Percentiles rank a stretch among this genome's conserved stretches.
Conservation (phyloP, 2,797 vertebrate species). For the Margarornis squamiger region DNA sequence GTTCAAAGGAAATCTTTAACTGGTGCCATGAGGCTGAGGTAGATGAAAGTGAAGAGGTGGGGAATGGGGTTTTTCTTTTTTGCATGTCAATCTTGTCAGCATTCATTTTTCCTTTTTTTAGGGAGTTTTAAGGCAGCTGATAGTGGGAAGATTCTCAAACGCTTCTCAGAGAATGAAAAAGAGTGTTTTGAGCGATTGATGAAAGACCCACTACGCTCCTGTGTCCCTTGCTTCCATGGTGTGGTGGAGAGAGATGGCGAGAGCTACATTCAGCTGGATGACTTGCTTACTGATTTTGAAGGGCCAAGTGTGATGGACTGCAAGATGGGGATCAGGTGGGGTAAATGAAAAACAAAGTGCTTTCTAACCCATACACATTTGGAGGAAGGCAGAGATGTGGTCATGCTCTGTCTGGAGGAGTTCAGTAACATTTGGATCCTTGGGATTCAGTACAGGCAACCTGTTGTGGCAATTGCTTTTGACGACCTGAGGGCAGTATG, state of each 20-base stretch:
- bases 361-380: not conserved
- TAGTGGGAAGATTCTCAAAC: conserved; percentile 93
- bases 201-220: conserved; percentile 83
- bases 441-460: not conserved
- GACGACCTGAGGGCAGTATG: not conserved
- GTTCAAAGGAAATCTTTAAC: not conserved
- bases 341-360: not conserved
- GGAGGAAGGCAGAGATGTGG: not conserved
- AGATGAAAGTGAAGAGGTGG: not conserved
- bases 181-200: conserved; percentile 88
- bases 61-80: not conserved
- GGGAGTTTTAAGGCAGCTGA: conserved; percentile 97
- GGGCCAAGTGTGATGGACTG: conserved; percentile 96
- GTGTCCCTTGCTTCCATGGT: conserved; percentile 89
- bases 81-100: not conserved
- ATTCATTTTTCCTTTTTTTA: conserved; percentile 64
- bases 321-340: conserved; percentile 97
- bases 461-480: not conserved
- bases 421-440: not conserved
- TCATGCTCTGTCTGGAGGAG: not conserved
- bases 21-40: not conserved
- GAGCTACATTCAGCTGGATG: conserved; percentile 90
- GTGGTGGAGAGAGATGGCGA: conserved; percentile 91
- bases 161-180: conserved; percentile 91
- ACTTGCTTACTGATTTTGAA: conserved; percentile 89